Percentiles rank a stretch among this genome's conserved stretches.
phyloP scores from a whole-genome alignment of 1,140 invertebrate genomes.

The Nautilus pompilius region DNA sequence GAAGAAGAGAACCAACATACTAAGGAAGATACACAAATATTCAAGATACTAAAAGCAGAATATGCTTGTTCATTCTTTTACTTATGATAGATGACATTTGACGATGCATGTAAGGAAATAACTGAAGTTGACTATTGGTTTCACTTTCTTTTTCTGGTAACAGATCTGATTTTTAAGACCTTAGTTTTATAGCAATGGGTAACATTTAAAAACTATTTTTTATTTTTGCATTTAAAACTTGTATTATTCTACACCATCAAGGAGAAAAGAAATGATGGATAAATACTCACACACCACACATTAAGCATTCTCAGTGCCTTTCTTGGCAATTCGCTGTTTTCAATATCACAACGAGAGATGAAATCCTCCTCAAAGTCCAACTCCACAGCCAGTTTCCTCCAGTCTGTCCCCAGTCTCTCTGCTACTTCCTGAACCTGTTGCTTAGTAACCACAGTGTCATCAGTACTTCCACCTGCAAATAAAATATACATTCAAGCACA shows the following conservation, averaged over 20 bases:
- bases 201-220: no score
- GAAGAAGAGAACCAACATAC: no score
- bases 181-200: no score
- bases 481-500: no score
- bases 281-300: slow-evolving; percentile 71
- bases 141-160: no score
- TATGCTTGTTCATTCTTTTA: no score
- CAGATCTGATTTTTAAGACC: no score
- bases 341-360: slow-evolving; percentile 66
- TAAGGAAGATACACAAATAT: no score
- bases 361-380: slow-evolving; percentile 75
- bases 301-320: slow-evolving; percentile 72
- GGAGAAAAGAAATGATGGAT: not conserved
- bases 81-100: no score
- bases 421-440: slow-evolving; percentile 58
- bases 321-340: slow-evolving; percentile 61
- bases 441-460: slow-evolving; percentile 19
- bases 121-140: no score
- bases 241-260: not conserved
- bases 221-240: not conserved
- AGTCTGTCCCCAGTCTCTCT: slow-evolving; percentile 68
- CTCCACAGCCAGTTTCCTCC: slow-evolving; percentile 80
- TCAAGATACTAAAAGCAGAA: no score
- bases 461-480: not conserved
- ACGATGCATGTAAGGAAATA: no score